Evolutionary conservation across 2,113 vertebrate species (phyloP).

Genomic region (Lates calcarifer): DNA sequence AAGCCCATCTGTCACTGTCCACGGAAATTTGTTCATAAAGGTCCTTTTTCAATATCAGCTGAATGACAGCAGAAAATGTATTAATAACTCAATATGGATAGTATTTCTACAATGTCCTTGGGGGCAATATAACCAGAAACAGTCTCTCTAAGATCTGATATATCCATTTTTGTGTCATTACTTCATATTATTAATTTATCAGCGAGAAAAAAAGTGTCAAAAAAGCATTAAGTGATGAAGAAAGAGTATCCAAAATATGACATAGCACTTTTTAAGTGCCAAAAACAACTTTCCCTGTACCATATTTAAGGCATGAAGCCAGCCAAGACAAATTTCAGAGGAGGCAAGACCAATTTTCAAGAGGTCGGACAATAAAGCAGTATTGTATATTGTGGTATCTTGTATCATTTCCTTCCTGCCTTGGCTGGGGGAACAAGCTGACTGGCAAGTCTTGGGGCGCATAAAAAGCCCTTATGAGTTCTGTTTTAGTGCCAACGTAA

Average conservation of each 20-base stretch:
- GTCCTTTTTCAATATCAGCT: conserved; percentile 25
- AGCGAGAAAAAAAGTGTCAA: conserved; percentile 2
- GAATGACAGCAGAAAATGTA: conserved; percentile 24
- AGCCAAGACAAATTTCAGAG: conserved; percentile 53
- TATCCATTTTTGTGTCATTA: conserved; percentile 36
- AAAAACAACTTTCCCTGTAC: conserved; percentile 40
- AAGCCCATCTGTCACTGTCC: conserved; percentile 60
- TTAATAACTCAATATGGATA: conserved; percentile 24
- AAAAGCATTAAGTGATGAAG: conserved; percentile 5
- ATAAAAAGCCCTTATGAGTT: conserved; percentile 67
- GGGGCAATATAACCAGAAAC: conserved; percentile 7
- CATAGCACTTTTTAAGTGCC: conserved; percentile 1
- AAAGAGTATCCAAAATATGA: conserved; percentile 14
- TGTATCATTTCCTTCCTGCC: conserved; percentile 70
- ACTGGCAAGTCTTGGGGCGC: conserved; percentile 45
- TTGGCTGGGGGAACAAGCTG: conserved; percentile 50
- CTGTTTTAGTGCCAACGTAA: conserved; percentile 71
- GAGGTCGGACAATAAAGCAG: conserved; percentile 54
- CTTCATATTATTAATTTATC: conserved; percentile 3
- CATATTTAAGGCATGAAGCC: neutral
- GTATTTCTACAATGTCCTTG: conserved; percentile 5
- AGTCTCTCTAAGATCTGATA: neutral
- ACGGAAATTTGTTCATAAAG: conserved; percentile 42
- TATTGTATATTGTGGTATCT: conserved; percentile 51
- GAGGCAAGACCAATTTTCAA: conserved; percentile 46